These are phyloP conservation scores for Sisyra terminalis DNA, from an alignment of 2,888 invertebrate species.

Conservation along the genomic window DNA sequence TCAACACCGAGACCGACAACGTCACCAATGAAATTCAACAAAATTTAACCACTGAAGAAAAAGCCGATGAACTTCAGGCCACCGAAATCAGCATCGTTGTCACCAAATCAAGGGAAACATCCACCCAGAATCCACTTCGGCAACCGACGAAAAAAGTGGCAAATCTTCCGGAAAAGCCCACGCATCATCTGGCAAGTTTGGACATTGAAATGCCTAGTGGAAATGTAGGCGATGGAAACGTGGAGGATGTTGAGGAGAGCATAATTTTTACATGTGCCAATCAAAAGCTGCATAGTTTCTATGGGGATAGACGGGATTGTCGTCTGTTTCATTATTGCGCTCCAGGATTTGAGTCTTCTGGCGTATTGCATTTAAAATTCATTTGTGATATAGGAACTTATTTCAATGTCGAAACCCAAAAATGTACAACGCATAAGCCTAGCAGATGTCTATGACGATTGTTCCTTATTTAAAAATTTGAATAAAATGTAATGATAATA, in stretches of 20 bases:
- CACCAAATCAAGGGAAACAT: not conserved
- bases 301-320: conserved; percentile 38
- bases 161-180: not conserved
- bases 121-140: conserved; percentile 13
- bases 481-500: no score
- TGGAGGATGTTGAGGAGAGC: conserved; percentile 12
- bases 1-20: conserved; percentile 8
- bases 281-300: conserved; percentile 34
- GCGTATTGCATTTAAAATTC: conserved; percentile 39
- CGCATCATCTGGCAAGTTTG: not conserved
- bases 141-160: conserved; percentile 11
- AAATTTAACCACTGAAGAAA: conserved; percentile 3
- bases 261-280: conserved; percentile 35
- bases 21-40: conserved; percentile 3
- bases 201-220: not conserved
- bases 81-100: not conserved
- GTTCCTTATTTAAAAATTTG: conserved; percentile 1
- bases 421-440: conserved; percentile 28
- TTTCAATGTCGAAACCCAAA: conserved; percentile 33
- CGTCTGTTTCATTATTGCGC: conserved; percentile 43
- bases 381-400: conserved; percentile 38
- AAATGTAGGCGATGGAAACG: conserved; percentile 9
- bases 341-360: conserved; percentile 34
- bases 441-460: conserved; percentile 18
- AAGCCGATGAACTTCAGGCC: no score